Evolutionary conservation across 2,888 invertebrate species (phyloP), one percentile per base, ranked within the genome.

Genomic region (Argynnis bischoffii): DNA sequence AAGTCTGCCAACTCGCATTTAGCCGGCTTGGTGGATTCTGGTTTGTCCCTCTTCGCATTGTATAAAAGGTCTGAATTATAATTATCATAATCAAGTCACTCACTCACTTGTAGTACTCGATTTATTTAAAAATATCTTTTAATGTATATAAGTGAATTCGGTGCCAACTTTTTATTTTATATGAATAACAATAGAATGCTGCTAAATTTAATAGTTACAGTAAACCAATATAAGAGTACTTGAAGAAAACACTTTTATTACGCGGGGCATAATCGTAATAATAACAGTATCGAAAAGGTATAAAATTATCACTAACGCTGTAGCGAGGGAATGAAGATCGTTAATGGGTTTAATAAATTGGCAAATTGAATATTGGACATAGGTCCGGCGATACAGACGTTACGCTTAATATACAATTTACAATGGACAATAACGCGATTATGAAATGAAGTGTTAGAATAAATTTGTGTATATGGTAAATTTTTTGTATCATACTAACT

Each of bases 281-380:
- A 51, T 51, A 51, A 51, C 50, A 51, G 16, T 51, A 51, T 51
- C 50, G 50, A 51, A 51, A 51, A 51, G 15, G 11, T 51, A 51
- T 41, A 55, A 55, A 31, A n/a, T 55, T n/a, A 55, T 55, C 35
- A n/a, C 11, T 41, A 41, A 26, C 26, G 15, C 31, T 15, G 15
- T 26, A 15, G 14, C 46, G 56, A 56, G 35, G 41, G 6, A 56
- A 46, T 46, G 11, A 16, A 46, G 56, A 18, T 56, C 41, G 41
- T 55, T 11, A 31, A 31, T 50, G 41, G 16, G 13, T 31, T 15
- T 26, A 31, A 60, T 60, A 31, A n/a, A 11, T 48, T 50, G 2
- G 26, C 16, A 50, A 51, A 48, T 35, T 50, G 48, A 51, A 60
- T 60, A 60, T 60, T 31, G 15, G 31, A 35, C 31, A 15, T 51